Conservation (phyloP, 2,888 invertebrate species). For the Coelopa pilipes region DNA sequence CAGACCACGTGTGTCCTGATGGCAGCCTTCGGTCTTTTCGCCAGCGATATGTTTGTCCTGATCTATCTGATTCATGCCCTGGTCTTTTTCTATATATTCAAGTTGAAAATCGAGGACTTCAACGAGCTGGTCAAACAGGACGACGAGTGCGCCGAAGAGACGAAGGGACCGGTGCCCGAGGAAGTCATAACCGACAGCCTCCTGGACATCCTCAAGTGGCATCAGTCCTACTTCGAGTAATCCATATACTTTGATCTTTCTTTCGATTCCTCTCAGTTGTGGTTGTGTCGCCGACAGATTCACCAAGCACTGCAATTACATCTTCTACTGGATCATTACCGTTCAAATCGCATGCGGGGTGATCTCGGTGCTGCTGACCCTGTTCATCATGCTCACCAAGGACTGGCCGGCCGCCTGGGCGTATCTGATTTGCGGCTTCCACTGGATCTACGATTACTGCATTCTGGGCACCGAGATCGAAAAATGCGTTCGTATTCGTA, state of each 20-base stretch:
- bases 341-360: constrained; percentile 45
- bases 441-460: constrained; percentile 51
- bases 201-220: constrained; percentile 39
- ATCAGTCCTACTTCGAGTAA: constrained; percentile 30
- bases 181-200: neutral
- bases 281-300: constrained; percentile 39
- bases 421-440: constrained; percentile 44
- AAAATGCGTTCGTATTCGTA: constrained; percentile 44
- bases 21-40: constrained; percentile 40
- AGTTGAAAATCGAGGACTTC: constrained; percentile 34
- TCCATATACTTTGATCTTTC: neutral
- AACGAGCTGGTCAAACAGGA: constrained; percentile 24
- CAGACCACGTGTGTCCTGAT: constrained; percentile 38
- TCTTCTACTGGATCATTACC: constrained; percentile 44
- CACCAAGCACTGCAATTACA: constrained; percentile 43
- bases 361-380: constrained; percentile 47
- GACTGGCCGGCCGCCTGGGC: constrained; percentile 50
- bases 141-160: neutral
- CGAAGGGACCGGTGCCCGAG: neutral
- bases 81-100: constrained; percentile 37
- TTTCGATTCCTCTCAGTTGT: constrained; percentile 1
- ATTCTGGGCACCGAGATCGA: constrained; percentile 52
- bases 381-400: constrained; percentile 47
- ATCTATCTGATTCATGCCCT: constrained; percentile 27
- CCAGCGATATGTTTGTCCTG: constrained; percentile 40